A percentile compares a stretch with the other conserved stretches of the same genome.
These are phyloP conservation scores for Oryzias javanicus DNA, from an alignment of 2,113 vertebrate genomes.

Conservation along the genomic window DNA sequence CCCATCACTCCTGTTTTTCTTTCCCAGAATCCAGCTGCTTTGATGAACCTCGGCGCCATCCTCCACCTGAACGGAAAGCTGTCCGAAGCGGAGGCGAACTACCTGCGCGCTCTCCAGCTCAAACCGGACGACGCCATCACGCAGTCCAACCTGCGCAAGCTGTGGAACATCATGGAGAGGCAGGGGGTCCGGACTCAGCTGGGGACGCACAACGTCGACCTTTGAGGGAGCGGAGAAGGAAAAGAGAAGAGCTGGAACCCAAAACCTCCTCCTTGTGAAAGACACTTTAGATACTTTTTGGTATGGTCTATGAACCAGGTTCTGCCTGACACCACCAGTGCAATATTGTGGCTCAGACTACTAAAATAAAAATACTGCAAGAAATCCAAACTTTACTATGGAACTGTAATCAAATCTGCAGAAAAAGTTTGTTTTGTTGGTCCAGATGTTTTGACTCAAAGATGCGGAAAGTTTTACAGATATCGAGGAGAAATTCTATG, in stretches of 20 bases:
- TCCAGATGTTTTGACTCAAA: too few relatives aligned
- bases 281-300: conserved; percentile 11
- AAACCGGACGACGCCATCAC: conserved; percentile 96
- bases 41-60: conserved; percentile 99
- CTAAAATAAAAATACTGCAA: conserved; percentile 7
- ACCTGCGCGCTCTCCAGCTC: conserved; percentile 90
- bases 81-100: conserved; percentile 91
- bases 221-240: background rate
- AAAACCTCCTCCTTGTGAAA: background rate
- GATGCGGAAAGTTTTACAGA: too few relatives aligned
- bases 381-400: background rate
- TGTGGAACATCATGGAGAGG: conserved; percentile 99
- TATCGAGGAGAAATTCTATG: too few relatives aligned
- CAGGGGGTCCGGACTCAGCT: conserved; percentile 86
- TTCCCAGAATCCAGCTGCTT: conserved; percentile 89
- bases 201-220: conserved; percentile 15
- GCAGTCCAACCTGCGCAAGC: conserved; percentile 95
- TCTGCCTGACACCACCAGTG: conserved; percentile 1
- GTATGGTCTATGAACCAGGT: conserved; percentile 2
- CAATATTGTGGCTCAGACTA: conserved; percentile 11
- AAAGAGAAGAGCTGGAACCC: conserved; percentile 5
- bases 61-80: conserved; percentile 96
- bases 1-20: background rate
- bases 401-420: too few relatives aligned
- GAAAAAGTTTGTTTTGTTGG: too few relatives aligned